Conservation (phyloP, 2,888 invertebrate species). For the Tortrix viridana region DNA sequence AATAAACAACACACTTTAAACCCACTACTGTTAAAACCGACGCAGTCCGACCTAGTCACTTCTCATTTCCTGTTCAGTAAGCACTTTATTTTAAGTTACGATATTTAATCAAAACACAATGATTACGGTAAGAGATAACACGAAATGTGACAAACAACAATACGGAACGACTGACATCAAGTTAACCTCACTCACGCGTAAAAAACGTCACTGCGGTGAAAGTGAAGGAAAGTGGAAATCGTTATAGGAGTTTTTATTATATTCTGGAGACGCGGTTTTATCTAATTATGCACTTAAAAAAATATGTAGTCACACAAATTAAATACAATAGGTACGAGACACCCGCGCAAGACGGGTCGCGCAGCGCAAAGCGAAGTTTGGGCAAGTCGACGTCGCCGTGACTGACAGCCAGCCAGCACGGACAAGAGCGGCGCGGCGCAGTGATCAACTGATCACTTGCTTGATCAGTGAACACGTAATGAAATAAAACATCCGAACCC, state of each 20-base stretch:
- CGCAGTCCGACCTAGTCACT: background rate
- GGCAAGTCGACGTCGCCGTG: conserved; percentile 13
- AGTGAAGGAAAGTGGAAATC: conserved; percentile 34
- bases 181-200: conserved; percentile 36
- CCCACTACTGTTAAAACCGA: conserved; percentile 8
- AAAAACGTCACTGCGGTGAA: conserved; percentile 34
- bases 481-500: conserved; percentile 3
- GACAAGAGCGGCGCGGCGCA: too few species aligned
- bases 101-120: conserved; percentile 35
- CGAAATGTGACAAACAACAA: conserved; percentile 37
- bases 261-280: background rate
- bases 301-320: background rate
- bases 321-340: conserved; percentile 6
- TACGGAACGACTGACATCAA: conserved; percentile 35
- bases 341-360: conserved; percentile 27
- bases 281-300: background rate
- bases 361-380: conserved; percentile 27
- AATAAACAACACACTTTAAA: conserved; percentile 13
- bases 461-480: too few species aligned
- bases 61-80: background rate
- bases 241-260: background rate
- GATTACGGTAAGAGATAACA: conserved; percentile 30
- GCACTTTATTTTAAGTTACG: conserved; percentile 20
- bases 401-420: conserved; percentile 6
- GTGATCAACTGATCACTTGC: too few species aligned